These are phyloP conservation scores for Leptobrachium ailaonicum DNA, from an alignment of 2,113 vertebrate genomes.

Conservation along the genomic window DNA sequence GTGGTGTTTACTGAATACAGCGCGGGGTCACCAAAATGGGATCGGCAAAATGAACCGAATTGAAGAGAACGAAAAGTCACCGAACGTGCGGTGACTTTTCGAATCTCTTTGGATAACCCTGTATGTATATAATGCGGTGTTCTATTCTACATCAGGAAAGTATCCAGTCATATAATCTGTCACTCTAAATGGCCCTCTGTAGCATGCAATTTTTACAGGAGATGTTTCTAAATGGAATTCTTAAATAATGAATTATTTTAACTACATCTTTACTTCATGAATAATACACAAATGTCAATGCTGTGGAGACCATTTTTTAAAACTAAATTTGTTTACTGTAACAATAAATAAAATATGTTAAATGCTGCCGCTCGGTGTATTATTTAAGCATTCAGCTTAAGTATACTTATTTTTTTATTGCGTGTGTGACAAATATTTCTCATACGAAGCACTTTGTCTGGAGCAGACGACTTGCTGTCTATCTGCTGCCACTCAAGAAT, in stretches of 20 bases:
- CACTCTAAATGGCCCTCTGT: no score
- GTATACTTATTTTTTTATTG: background rate
- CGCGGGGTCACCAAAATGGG: no score
- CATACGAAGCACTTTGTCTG: background rate
- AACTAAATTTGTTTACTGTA: conserved; percentile 13
- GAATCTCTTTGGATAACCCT: no score
- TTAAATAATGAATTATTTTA: conserved; percentile 36
- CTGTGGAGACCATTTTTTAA: conserved; percentile 10
- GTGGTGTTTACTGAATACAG: no score
- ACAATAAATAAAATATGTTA: conserved; percentile 25
- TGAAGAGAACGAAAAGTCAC: no score
- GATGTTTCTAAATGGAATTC: conserved; percentile 7
- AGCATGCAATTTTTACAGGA: background rate
- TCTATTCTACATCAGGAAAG: no score
- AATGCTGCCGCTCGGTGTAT: background rate
- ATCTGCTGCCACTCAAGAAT: no score
- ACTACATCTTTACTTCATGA: conserved; percentile 38
- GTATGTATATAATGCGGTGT: no score
- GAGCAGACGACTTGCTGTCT: no score
- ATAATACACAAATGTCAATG: conserved; percentile 40
- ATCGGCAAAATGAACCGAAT: no score
- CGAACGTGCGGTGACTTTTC: no score
- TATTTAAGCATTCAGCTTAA: conserved; percentile 12
- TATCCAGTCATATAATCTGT: no score
- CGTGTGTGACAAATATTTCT: background rate